A percentile compares a stretch with the other conserved stretches of the same genome.
Evolutionary conservation across 2,113 vertebrate genomes (phyloP).

Genomic region (Takifugu bimaculatus): DNA sequence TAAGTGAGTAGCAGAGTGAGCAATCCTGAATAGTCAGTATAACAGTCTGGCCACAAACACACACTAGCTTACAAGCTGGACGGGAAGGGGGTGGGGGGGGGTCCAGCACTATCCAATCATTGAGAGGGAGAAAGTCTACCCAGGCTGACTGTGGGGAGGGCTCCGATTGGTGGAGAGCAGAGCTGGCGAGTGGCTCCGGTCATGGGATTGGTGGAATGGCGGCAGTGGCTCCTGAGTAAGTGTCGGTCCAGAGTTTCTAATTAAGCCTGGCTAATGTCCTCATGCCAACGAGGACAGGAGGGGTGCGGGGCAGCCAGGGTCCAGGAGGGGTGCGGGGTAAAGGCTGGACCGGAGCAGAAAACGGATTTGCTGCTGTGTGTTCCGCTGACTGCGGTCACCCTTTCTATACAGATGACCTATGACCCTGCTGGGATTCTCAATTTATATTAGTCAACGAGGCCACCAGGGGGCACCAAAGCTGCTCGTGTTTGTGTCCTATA

Average conservation of each 20-base stretch:
- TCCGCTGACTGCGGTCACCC: too few relatives aligned
- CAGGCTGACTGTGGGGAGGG: slow-evolving; percentile 40
- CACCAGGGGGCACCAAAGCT: background rate
- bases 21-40: slow-evolving; percentile 48
- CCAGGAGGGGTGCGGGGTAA: background rate
- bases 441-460: background rate
- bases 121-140: slow-evolving; percentile 51
- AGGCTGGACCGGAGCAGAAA: too few relatives aligned
- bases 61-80: slow-evolving; percentile 70
- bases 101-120: slow-evolving; percentile 67
- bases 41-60: slow-evolving; percentile 15
- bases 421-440: too few relatives aligned
- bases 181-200: slow-evolving; percentile 45
- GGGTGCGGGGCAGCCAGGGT: background rate
- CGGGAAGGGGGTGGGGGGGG: slow-evolving; percentile 44
- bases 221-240: slow-evolving; percentile 29
- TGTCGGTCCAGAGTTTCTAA: slow-evolving; percentile 23
- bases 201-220: slow-evolving; percentile 17
- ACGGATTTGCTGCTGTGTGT: too few relatives aligned
- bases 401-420: too few relatives aligned
- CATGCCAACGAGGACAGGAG: too few relatives aligned
- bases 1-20: slow-evolving; percentile 32
- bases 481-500: background rate
- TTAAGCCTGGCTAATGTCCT: too few relatives aligned
- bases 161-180: slow-evolving; percentile 47